Conservation (phyloP, 2,888 invertebrate species). For the Tenthredo notha region DNA sequence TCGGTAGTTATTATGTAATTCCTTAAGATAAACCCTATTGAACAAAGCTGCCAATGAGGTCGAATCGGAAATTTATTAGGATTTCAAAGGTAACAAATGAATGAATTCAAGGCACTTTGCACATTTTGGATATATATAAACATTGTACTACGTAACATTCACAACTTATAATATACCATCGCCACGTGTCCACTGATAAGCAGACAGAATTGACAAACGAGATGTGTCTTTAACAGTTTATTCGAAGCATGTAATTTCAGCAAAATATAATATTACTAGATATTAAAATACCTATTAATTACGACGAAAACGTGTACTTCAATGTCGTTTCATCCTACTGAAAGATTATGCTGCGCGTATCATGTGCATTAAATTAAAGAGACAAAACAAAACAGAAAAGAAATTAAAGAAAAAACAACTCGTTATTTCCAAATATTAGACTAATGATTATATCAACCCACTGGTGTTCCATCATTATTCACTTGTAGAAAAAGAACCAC, state of each 20-base stretch:
- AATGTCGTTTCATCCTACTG: conserved; percentile 14
- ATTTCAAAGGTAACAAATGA: background rate
- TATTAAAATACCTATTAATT: conserved; percentile 30
- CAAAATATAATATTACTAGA: conserved; percentile 36
- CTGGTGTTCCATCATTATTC: background rate
- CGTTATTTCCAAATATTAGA: background rate
- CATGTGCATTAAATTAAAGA: background rate
- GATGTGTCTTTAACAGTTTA: conserved; percentile 2
- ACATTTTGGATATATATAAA: background rate
- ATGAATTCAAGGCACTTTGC: background rate
- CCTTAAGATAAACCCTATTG: background rate
- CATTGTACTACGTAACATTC: background rate
- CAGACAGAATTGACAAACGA: conserved; percentile 11
- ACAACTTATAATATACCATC: background rate
- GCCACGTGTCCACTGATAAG: background rate
- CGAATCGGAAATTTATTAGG: background rate
- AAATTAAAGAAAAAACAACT: background rate
- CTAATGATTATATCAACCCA: background rate
- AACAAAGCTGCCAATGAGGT: background rate
- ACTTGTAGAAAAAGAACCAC: background rate
- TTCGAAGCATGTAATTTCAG: conserved; percentile 29
- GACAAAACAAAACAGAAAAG: background rate
- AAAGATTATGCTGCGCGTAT: background rate
- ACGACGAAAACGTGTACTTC: conserved; percentile 11
- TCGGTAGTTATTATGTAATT: conserved; percentile 21